These are phyloP conservation scores for Nyctereutes procyonoides DNA, from an alignment of 2,113 vertebrate genomes.

Conservation along the genomic window DNA sequence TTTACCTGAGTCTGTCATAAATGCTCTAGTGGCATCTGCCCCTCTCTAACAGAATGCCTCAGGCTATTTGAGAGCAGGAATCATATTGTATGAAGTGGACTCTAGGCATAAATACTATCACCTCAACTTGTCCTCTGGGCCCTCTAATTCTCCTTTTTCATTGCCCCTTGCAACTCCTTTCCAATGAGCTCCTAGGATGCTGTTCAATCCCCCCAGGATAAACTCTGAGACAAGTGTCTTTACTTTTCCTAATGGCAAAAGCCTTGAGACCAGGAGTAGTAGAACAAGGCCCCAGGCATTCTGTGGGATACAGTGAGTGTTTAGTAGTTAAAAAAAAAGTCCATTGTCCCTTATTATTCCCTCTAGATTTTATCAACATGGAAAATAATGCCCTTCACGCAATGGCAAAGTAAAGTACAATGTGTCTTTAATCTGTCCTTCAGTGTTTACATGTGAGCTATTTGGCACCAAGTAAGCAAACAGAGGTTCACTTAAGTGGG, in stretches of 20 bases:
- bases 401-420: conserved; percentile 67
- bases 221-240: background rate
- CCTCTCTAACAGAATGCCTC: background rate
- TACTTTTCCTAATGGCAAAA: conserved; percentile 37
- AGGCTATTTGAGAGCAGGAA: background rate
- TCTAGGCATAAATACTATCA: background rate
- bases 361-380: conserved; percentile 64
- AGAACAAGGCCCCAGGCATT: conserved; percentile 27
- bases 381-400: conserved; percentile 56
- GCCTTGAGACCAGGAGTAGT: background rate
- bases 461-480: conserved; percentile 32
- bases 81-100: background rate
- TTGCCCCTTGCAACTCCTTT: background rate
- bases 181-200: background rate
- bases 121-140: background rate
- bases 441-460: background rate
- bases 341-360: conserved; percentile 59
- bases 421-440: conserved; percentile 59
- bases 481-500: background rate
- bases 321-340: conserved; percentile 60
- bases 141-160: conserved; percentile 31
- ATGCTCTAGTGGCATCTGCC: background rate
- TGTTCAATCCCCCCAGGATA: background rate
- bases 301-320: conserved; percentile 17
- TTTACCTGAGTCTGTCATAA: background rate